Evolutionary conservation across 2,113 vertebrate species (phyloP), one percentile per base, ranked within the genome.

Genomic region (Aythya baeri): DNA sequence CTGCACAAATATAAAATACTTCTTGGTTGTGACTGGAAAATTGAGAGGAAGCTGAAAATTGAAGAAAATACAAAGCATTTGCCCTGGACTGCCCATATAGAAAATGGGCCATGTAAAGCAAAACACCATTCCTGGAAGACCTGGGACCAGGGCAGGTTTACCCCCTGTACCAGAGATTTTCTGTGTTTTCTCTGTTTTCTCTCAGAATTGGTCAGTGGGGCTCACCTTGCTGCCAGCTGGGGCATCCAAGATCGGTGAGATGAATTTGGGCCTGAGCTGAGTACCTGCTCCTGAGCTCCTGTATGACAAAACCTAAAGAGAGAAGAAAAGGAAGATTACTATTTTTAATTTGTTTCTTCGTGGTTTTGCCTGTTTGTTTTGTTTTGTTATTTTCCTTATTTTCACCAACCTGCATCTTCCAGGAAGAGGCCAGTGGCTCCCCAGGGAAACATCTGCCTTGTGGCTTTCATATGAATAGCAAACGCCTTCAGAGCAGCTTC

Each of bases 31-130:
- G 59, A 20, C 2, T 89, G 34, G 34, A 73, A 92, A 88, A 43
- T 0, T 18, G 27, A 23, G 7, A 52, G 6, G 31, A 85, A 32
- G 7, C 10, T 65, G 46, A 75, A 93, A 77, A 67, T 0, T 22
- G 14, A 81, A 67, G 26, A 70, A 61, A 83, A 65, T 22, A 1
- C 3, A 31, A 94, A 86, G 3, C 5, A 9, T 70, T 41, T 86
- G 3, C 4, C 21, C 12, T 57, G 36, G 13, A 32, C 7, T 49
- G 8, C 7, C 26, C n/a, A 22, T 0, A 0, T 0, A 83, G 26
- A 13, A 29, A 76, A 79, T 41, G 25, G 5, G 6, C 12, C 3
- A 2, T 11, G 15, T 21, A 41, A 59, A 66, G 58, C 18, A 52
- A 73, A 17, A 70, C 4, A 61, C 8, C 0, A 0, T 58, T 88